Base-by-base conservation (phyloP, 1,140 invertebrate species). In the Atta colombica region DNA sequence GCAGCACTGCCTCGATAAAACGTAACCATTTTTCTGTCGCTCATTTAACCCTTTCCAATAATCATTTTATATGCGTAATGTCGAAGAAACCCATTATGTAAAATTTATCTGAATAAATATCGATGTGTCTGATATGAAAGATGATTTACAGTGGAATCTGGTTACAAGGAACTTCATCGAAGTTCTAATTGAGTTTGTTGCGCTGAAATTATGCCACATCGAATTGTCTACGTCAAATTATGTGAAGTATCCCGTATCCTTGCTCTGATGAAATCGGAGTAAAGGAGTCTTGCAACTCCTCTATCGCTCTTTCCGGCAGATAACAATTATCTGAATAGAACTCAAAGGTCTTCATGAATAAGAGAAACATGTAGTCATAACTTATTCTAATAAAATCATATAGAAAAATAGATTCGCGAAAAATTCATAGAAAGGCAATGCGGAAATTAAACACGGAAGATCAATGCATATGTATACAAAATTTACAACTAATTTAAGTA, bases 1-100 rank as follows among this genome's bases (percentile, higher is more conserved):
- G 71, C 58, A 53, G 78, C 72, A 77, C 4, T 58, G 69, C 55
- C 58, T 85, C 82, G 45, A 86, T 88, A 89, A 53, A 85, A 71
- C 39, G 75, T 81, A 89, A 89, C 69, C 71, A 75, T 89, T 89
- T 89, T 18, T 55, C 45, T 18, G 39, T 71, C 55, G 60, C 8
- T 53, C 45, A 86, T 89, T 86, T 89, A 89, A 66, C 61, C 10
- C 25, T 61, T 71, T 82, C 63, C 69, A 49, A 75, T 69, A 65
- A 51, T 51, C 55, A 14, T 14, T 39, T 25, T 69, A 14, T 18
- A 55, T 28, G 66, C 39, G 28, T 66, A 49, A n/a, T 66, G n/a
- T 61, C 25, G 14, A 49, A 77, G 53, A 63, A 61, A 77, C 51
- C 49, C 14, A 78, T 89, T 81, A 86, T 65, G 58, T 63, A 21